phyloP scores from a whole-genome alignment of 2,888 invertebrate genomes.

The Aporophyla lueneburgensis region DNA sequence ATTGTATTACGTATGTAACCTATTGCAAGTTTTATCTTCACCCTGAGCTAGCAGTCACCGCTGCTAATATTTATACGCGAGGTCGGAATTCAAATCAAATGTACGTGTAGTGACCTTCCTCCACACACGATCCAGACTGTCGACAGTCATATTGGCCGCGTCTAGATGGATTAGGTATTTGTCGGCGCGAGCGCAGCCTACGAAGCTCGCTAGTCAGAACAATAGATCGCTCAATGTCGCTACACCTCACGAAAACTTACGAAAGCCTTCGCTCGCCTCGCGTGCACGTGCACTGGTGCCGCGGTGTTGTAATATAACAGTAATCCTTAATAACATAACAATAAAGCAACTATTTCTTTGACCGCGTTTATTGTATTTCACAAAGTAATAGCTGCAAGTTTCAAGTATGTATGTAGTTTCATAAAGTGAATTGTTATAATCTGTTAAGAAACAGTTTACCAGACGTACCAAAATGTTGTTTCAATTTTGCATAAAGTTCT shows the following conservation, averaged over 20 bases:
- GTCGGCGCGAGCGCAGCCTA: constrained; percentile 58
- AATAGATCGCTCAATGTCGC: constrained; percentile 86
- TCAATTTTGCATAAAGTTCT: constrained; percentile 3
- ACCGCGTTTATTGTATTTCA: constrained; percentile 59
- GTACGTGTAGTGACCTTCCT: constrained; percentile 77
- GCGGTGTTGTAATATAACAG: constrained; percentile 70
- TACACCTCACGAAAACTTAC: constrained; percentile 86
- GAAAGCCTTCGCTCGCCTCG: constrained; percentile 78
- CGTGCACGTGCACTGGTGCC: constrained; percentile 70
- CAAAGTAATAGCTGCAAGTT: constrained; percentile 59
- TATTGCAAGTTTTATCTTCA: constrained; percentile 58
- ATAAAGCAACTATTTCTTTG: constrained; percentile 67
- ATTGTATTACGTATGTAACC: constrained; percentile 24
- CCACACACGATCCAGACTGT: constrained; percentile 80
- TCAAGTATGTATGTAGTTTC: constrained; percentile 35
- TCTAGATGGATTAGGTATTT: constrained; percentile 59
- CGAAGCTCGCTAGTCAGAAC: constrained; percentile 74
- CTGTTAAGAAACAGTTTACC: constrained; percentile 43
- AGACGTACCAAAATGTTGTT: constrained; percentile 8
- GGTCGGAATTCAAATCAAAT: constrained; percentile 74
- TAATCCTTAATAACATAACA: constrained; percentile 62
- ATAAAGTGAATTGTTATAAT: constrained; percentile 46
- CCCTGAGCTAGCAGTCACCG: constrained; percentile 59
- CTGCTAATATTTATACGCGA: constrained; percentile 69
- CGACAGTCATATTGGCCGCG: constrained; percentile 58